Conservation (phyloP, 2,888 invertebrate species). For the Mechanitis messenoides region DNA sequence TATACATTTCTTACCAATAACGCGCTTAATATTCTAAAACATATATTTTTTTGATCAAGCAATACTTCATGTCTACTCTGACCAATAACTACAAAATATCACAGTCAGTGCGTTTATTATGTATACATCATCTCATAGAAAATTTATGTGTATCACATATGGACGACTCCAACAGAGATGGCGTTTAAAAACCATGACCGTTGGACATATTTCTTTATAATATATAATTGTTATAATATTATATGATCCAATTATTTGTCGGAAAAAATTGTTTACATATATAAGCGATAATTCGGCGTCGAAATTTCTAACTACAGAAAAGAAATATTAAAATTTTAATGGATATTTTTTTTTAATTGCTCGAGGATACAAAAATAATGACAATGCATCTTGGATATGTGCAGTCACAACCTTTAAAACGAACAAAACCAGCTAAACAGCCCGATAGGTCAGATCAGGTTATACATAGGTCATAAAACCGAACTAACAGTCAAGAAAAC, state of each 20-base stretch:
- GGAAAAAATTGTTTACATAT: slow-evolving; percentile 55
- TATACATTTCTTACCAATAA: slow-evolving; percentile 70
- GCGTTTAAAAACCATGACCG: slow-evolving; percentile 66
- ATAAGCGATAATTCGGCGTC: slow-evolving; percentile 33
- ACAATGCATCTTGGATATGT: slow-evolving; percentile 54
- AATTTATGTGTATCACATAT: slow-evolving; percentile 75
- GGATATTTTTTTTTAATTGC: background rate
- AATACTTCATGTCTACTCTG: slow-evolving; percentile 72
- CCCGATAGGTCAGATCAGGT: slow-evolving; percentile 27
- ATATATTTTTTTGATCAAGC: slow-evolving; percentile 71
- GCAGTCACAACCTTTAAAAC: slow-evolving; percentile 70
- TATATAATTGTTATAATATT: slow-evolving; percentile 52
- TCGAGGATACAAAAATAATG: slow-evolving; percentile 28
- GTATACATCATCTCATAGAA: slow-evolving; percentile 77
- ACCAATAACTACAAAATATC: slow-evolving; percentile 77
- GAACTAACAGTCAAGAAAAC: slow-evolving; percentile 26
- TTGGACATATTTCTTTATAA: slow-evolving; percentile 57
- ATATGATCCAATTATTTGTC: slow-evolving; percentile 63
- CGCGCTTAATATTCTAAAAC: slow-evolving; percentile 69
- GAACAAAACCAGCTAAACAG: slow-evolving; percentile 50
- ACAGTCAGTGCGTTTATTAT: slow-evolving; percentile 77
- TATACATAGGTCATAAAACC: slow-evolving; percentile 24
- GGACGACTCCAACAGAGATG: slow-evolving; percentile 74
- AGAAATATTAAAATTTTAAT: slow-evolving; percentile 20
- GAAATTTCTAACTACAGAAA: slow-evolving; percentile 32